Percentiles rank a stretch among this genome's conserved stretches.
phyloP scores from a whole-genome alignment of 2,113 vertebrate species.

The Amblyopsis rosae region DNA sequence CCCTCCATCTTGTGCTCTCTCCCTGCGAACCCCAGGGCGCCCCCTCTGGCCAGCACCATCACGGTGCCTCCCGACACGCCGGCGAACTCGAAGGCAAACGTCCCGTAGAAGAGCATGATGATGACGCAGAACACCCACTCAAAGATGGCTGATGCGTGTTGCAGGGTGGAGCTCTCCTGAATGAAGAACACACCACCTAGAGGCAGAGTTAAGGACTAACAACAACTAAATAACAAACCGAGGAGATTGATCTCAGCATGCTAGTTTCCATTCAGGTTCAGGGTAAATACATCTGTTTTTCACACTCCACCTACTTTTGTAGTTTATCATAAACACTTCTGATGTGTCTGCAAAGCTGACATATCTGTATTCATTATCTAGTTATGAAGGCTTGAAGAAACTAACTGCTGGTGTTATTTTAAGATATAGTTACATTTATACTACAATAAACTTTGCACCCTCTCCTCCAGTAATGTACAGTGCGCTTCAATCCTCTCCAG shows the following conservation, averaged over 20 bases:
- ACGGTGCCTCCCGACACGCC: slow-evolving; percentile 84
- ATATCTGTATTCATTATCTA: too few relatives aligned
- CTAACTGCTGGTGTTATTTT: too few relatives aligned
- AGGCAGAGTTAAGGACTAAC: slow-evolving; percentile 75
- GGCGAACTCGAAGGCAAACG: slow-evolving; percentile 88
- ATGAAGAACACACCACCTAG: slow-evolving; percentile 87
- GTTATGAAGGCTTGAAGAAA: too few relatives aligned
- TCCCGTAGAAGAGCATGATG: slow-evolving; percentile 87
- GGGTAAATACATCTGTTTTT: too few relatives aligned
- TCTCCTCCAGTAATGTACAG: neutral
- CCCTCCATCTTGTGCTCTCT: slow-evolving; percentile 72
- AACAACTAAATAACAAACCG: slow-evolving; percentile 46
- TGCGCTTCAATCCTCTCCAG: neutral
- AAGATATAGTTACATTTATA: too few relatives aligned
- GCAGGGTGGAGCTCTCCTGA: slow-evolving; percentile 86
- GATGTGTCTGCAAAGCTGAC: too few relatives aligned
- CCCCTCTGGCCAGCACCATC: slow-evolving; percentile 78
- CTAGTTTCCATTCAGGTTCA: too few relatives aligned
- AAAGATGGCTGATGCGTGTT: slow-evolving; percentile 85
- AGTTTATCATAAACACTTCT: too few relatives aligned
- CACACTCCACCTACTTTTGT: too few relatives aligned
- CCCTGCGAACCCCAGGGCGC: slow-evolving; percentile 48
- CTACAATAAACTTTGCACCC: neutral
- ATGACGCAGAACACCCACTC: slow-evolving; percentile 90
- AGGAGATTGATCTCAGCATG: too few relatives aligned